Evolutionary conservation across 2,888 invertebrate genomes (phyloP).

Genomic region (Drosophila aldrichi): DNA sequence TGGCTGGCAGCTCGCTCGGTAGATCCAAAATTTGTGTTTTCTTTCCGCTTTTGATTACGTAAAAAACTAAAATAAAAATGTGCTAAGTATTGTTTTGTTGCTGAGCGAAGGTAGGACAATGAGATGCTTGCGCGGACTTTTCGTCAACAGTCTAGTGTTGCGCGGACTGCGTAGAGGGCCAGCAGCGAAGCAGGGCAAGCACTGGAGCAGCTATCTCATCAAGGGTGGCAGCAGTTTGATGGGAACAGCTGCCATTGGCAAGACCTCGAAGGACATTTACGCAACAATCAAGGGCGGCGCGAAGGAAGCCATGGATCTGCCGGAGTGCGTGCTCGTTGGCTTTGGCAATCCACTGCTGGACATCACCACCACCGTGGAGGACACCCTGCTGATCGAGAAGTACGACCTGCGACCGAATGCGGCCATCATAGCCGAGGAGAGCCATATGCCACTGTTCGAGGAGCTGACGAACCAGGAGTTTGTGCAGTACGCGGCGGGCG

Average conservation of each 20-base stretch:
- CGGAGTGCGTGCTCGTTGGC: conserved; percentile 54
- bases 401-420: conserved; percentile 51
- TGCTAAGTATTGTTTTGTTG: not conserved
- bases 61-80: not conserved
- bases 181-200: not conserved
- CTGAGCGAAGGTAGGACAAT: not conserved
- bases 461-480: conserved; percentile 58
- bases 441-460: conserved; percentile 59
- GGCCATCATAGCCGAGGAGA: conserved; percentile 65
- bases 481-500: conserved; percentile 61
- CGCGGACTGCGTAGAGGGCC: not conserved
- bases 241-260: not conserved
- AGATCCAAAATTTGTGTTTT: conserved; percentile 1
- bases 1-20: not conserved
- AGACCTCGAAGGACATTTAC: not conserved
- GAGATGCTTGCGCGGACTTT: not conserved
- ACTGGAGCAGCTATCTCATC: not conserved
- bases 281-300: conserved; percentile 79
- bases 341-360: conserved; percentile 73
- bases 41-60: not conserved
- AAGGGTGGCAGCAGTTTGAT: not conserved
- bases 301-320: conserved; percentile 43
- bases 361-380: conserved; percentile 54
- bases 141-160: not conserved
- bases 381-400: conserved; percentile 57